Base-by-base conservation (phyloP, 2,797 vertebrate species). In the Mus caroli region DNA sequence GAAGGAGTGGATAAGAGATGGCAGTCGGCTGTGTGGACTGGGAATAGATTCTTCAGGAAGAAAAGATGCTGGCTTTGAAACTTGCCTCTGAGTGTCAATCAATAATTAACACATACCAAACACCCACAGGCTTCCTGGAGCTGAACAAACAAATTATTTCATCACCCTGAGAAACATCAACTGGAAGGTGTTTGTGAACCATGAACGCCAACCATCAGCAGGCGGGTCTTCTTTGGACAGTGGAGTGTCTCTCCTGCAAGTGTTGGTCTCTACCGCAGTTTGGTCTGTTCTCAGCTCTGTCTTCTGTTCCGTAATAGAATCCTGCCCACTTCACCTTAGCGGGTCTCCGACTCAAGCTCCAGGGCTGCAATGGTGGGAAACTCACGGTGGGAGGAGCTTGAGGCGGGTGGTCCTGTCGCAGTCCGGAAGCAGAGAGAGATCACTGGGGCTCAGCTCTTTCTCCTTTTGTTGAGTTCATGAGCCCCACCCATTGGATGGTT, bases 21-120 rank as follows among this genome's bases (percentile, higher is more conserved):
- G 88, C 52, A 78, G 88, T 83, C 54, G 94, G 95, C 76, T 83
- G 50, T 86, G 92, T 76, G 73, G 88, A 83, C 90, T 93, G 88
- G 88, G 94, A 93, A 94, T 91, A 92, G 91, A 46, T 90, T 95
- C 80, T 90, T 93, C 67, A 85, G 95, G 64, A 93, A 95, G 94
- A 88, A 96, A 95, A 82, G 54, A 92, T 69, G 85, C 77, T 96
- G 84, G 93, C 64, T 96, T 94, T 94, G 94, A 73, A 94, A 50
- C 58, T 96, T 91, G 94, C 87, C 79, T 88, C 64, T 75, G 93
- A 94, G 84, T 56, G 80, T 96, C 77, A 85, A 56, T 97, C 93
- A 94, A 83, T 93, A 83, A 93, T 94, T 96, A 96, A 76, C 92
- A 92, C 90, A 73, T 88, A 88, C 58, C 85, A 88, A 88, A 94